Base-by-base conservation (phyloP, 1,140 invertebrate species). In the Drosophila kurseongensis region DNA sequence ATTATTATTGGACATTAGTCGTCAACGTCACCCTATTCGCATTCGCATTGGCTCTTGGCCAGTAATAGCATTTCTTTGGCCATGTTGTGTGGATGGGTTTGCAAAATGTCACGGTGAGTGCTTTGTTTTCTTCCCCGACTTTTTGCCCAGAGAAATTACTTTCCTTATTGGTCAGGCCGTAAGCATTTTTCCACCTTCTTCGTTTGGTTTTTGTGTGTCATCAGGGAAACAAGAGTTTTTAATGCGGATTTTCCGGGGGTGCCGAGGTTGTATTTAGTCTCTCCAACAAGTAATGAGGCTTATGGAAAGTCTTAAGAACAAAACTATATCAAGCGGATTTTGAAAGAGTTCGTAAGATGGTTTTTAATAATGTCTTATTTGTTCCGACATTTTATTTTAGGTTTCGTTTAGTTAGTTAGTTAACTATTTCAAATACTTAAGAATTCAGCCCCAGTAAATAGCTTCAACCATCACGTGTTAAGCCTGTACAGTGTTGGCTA, bases 61-160 rank as follows among this genome's bases (percentile, higher is more conserved):
- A 86, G 83, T 86, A 86, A 86, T 89, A 75, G 84, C 83, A 86
- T 83, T 83, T 88, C 79, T 78, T 83, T 75, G 59, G 41, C 42
- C 60, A 83, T 83, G 50, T 78, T 61, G 56, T 56, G 58, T 60
- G 75, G 50, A 65, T 78, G 56, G 48, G 35, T 36, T 57, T 58
- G 81, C 61, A 54, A 75, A 80, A 78, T 86, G 83, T 88, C 83
- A 88, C 66, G 83, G 75, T 88, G 82, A 86, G 75, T 69, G 72
- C 59, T 75, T 75, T 45, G 59, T 59, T 78, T 63, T 62, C 67
- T 12, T 36, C 66, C 8, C 7, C 23, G 35, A 8, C 48, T 52
- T 69, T 58, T 50, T 41, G 14, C 55, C 42, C 45, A 69, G 67
- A 62, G 66, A 88, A 86, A 88, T 86, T 89, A 86, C 83, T 86